These are phyloP conservation scores for Myioborus melanocephalus DNA, from an alignment of 2,797 vertebrate species.

Conservation along the genomic window DNA sequence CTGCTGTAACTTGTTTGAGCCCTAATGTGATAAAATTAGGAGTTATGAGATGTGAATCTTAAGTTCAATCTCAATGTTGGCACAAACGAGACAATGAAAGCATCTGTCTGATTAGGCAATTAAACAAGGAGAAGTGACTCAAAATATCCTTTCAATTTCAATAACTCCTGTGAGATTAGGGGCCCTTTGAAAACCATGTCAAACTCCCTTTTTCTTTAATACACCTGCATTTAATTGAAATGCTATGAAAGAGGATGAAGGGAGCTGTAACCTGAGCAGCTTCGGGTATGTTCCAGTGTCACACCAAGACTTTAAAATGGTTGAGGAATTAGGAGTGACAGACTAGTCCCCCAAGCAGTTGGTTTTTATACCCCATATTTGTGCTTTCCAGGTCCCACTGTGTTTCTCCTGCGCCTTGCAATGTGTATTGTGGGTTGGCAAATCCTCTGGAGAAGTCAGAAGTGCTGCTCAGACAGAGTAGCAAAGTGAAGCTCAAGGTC, in stretches of 20 bases:
- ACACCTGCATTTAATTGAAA: constrained; percentile 1
- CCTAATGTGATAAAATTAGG: constrained; percentile 19
- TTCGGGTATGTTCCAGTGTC: not conserved
- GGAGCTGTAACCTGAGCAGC: not conserved
- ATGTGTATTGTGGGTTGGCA: not conserved
- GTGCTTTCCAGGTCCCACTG: not conserved
- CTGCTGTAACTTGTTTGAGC: not conserved
- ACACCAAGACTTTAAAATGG: not conserved
- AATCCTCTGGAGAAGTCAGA: not conserved
- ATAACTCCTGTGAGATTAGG: constrained; percentile 32
- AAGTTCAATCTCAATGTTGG: not conserved
- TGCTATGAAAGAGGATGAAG: not conserved
- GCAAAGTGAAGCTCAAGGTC: not conserved
- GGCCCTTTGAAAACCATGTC: not conserved
- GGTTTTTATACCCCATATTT: not conserved
- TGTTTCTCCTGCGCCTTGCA: not conserved
- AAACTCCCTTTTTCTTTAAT: not conserved
- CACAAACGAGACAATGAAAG: constrained; percentile 28
- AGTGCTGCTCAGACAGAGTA: not conserved
- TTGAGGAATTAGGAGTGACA: not conserved
- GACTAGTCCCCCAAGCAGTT: not conserved
- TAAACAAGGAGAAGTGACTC: constrained; percentile 16
- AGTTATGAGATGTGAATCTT: constrained; percentile 10
- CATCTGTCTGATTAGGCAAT: constrained; percentile 30
- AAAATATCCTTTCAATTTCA: constrained; percentile 19